Evolutionary conservation across 2,797 vertebrate species (phyloP), one percentile per base, ranked within the genome.

Genomic region (Ispidina lecontei): DNA sequence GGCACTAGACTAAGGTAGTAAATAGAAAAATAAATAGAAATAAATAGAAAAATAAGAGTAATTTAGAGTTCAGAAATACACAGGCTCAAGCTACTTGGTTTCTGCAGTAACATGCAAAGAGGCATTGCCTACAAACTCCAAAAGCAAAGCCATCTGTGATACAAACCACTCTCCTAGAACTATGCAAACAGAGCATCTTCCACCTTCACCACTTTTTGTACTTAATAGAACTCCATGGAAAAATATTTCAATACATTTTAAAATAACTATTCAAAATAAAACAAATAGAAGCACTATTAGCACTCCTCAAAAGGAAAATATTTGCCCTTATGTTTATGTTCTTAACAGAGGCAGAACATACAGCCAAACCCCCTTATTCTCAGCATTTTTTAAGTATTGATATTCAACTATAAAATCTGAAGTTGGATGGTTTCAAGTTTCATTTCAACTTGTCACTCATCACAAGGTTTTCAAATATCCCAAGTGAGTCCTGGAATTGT

Each of bases 321-420:
- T 7, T 76, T 76, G 28, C 43, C 26, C 10, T 74, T 67, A 20
- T 37, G 8, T 29, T 84, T 17, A 69, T 68, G 87, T 85, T 51
- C 58, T 19, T 86, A 69, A 64, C 71, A 89, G 90, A 87, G n/a
- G 52, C 41, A 90, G 47, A 73, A 90, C 89, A 89, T 21, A 85
- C 37, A 91, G 65, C 29, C 65, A 94, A 90, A 79, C 69, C 33
- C 89, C 77, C 20, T 76, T 35, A 78, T 55, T 69, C 43, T 73
- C 47, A 77, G 39, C 22, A 85, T 41, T 89, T 81, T 73, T 55
- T 28, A 70, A 58, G 31, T 68, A 78, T 0, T 67, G n/a, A 33
- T 52, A 35, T 46, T 59, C 63, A 90, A 56, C 91, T 28, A 13
- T 56, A 63, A 88, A 87, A 75, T 60, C 31, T 65, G 21, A 84